A percentile compares a stretch with the other conserved stretches of the same genome.
phyloP scores from a whole-genome alignment of 1,140 invertebrate species.

The Lepidostoma basale region DNA sequence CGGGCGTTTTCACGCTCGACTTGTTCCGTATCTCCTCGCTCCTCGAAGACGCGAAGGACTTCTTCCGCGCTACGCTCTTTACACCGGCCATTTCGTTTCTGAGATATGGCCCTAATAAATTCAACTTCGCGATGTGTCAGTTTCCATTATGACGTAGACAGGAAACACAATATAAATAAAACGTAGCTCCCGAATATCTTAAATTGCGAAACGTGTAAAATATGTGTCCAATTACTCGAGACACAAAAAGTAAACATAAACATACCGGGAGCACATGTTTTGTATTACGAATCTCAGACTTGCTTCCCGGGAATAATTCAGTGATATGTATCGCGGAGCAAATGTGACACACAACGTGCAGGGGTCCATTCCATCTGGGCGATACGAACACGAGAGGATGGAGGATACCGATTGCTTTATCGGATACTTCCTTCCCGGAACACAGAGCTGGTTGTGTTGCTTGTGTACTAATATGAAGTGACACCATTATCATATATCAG shows the following conservation, averaged over 20 bases:
- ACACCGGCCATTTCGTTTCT: not conserved
- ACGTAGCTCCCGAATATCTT: too few relatives aligned
- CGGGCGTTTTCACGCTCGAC: conserved; percentile 9
- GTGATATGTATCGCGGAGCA: not conserved
- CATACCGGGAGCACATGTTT: too few relatives aligned
- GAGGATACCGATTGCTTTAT: conserved; percentile 10
- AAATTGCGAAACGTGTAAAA: not conserved
- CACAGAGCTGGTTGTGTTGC: too few relatives aligned
- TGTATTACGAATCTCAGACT: not conserved
- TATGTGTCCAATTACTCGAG: not conserved
- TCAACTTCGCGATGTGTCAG: too few relatives aligned
- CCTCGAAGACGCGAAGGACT: not conserved
- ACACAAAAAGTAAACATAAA: not conserved
- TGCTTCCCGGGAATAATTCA: not conserved
- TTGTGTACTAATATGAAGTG: too few relatives aligned
- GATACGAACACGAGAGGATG: too few relatives aligned
- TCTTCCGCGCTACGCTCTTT: not conserved
- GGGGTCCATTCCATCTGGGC: not conserved
- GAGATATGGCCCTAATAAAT: too few relatives aligned
- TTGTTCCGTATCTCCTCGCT: not conserved
- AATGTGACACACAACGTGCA: not conserved
- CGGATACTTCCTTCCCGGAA: conserved; percentile 3
- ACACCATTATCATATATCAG: too few relatives aligned
- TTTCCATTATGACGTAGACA: not conserved
- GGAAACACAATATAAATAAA: conserved; percentile 9